Evolutionary conservation across 2,797 vertebrate genomes (phyloP).

Genomic region (Schizopygopsis pylzovi): DNA sequence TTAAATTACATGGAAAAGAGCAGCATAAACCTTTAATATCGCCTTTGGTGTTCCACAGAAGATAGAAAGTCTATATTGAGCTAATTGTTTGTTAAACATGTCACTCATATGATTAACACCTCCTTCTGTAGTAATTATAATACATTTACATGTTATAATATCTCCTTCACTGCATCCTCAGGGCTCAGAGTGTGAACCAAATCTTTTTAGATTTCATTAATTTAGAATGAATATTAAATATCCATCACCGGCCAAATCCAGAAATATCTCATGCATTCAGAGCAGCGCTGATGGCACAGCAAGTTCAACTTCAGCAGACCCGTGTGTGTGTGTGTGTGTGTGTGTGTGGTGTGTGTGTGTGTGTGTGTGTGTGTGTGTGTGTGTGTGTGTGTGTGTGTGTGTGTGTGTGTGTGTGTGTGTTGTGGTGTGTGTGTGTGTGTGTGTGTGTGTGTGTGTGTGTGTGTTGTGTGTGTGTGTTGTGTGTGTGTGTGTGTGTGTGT

Average conservation of each 20-base stretch:
- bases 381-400: neutral
- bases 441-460: conserved; percentile 28
- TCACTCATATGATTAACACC: neutral
- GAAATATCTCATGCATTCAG: conserved; percentile 49
- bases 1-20: neutral
- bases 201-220: neutral
- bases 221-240: conserved; percentile 23
- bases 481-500: conserved; percentile 10
- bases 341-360: conserved; percentile 32
- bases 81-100: conserved; percentile 5
- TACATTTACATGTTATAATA: conserved; percentile 1
- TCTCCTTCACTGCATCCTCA: neutral
- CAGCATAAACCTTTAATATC: neutral
- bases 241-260: conserved; percentile 14
- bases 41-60: neutral
- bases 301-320: conserved; percentile 37
- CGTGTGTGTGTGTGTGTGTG: conserved; percentile 57
- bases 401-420: conserved; percentile 36
- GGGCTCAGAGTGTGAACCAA: conserved; percentile 3
- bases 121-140: conserved; percentile 23
- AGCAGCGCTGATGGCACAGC: conserved; percentile 34
- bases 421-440: neutral
- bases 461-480: conserved; percentile 7
- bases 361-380: conserved; percentile 13
- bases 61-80: neutral